Conservation (phyloP, 30 jellyfish, hydroid and myxozoan genomes). For the Turritopsis dohrnii region DNA sequence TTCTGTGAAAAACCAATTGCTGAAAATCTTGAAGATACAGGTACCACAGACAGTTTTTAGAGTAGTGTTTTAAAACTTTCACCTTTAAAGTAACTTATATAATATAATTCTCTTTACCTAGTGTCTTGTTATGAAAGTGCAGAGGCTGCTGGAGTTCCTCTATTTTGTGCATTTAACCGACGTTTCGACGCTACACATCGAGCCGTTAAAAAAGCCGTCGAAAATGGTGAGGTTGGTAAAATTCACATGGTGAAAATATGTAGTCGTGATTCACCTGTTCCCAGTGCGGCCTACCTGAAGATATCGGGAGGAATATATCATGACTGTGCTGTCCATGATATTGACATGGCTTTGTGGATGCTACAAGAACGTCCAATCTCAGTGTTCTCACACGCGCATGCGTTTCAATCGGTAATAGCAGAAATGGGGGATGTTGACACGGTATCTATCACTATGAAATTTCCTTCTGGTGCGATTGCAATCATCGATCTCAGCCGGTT, state of each 20-base stretch:
- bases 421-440: constrained; percentile 83
- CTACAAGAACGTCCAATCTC: constrained; percentile 56
- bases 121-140: constrained; percentile 72
- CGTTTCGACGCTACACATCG: constrained; percentile 90
- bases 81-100: no score
- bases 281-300: constrained; percentile 69
- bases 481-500: constrained; percentile 64
- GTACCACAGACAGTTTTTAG: no score
- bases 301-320: constrained; percentile 90
- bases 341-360: constrained; percentile 82
- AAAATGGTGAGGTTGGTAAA: constrained; percentile 72
- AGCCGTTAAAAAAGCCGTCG: constrained; percentile 57
- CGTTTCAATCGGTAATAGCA: constrained; percentile 44
- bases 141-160: constrained; percentile 51
- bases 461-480: constrained; percentile 81
- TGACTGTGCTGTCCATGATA: constrained; percentile 95
- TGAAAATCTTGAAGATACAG: constrained; percentile 65
- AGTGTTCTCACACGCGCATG: constrained; percentile 87
- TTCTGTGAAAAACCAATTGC: constrained; percentile 98
- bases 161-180: constrained; percentile 96
- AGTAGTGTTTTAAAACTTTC: no score
- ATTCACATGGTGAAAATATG: constrained; percentile 73
- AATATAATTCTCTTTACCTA: neutral
- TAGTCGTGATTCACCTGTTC: constrained; percentile 94
- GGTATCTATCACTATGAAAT: constrained; percentile 74